These are phyloP conservation scores for Leptopilina syphax DNA, from an alignment of 2,888 invertebrate genomes.

Conservation along the genomic window DNA sequence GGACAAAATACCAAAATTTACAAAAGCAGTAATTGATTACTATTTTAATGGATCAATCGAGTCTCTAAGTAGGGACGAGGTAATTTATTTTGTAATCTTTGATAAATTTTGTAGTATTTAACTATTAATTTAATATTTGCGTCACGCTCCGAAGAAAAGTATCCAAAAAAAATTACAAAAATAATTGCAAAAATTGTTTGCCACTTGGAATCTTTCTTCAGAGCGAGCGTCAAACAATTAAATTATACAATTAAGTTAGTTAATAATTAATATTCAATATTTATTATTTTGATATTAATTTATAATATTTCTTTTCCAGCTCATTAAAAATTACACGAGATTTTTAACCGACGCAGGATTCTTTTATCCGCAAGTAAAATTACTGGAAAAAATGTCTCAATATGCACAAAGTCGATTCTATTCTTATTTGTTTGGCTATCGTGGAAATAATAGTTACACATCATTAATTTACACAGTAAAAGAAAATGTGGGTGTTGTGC, in stretches of 20 bases:
- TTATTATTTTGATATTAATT: not conserved
- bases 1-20: not conserved
- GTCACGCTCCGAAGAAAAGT: too few species aligned
- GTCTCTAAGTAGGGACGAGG: not conserved
- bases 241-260: too few species aligned
- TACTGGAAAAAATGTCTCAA: not conserved
- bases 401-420: not conserved
- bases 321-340: not conserved
- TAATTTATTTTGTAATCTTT: not conserved
- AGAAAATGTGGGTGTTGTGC: not conserved
- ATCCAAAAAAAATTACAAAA: too few species aligned
- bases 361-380: not conserved
- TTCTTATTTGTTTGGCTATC: slow-evolving; percentile 7
- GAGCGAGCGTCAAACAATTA: too few species aligned
- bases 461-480: not conserved
- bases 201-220: too few species aligned
- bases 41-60: not conserved
- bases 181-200: too few species aligned
- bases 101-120: too few species aligned
- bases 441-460: not conserved
- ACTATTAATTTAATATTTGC: too few species aligned
- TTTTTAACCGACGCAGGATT: not conserved
- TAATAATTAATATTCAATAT: too few species aligned
- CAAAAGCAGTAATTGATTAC: not conserved
- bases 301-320: not conserved